These are phyloP conservation scores for Chionomys nivalis DNA, from an alignment of 2,113 vertebrate genomes.

Conservation along the genomic window DNA sequence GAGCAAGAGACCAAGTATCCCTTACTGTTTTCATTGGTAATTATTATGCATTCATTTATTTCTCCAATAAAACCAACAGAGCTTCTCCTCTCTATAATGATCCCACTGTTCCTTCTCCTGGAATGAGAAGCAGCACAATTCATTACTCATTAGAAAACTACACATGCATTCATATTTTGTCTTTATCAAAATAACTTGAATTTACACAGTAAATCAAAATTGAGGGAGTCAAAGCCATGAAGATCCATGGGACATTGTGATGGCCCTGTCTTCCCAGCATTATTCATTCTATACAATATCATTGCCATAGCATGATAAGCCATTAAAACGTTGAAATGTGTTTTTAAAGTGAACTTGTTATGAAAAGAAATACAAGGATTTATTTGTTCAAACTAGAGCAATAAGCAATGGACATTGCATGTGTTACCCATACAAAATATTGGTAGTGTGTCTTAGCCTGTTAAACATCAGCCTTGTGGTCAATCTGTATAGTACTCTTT, in stretches of 20 bases:
- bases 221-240: not conserved
- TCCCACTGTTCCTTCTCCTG: not conserved
- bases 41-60: not conserved
- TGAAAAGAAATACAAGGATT: not conserved
- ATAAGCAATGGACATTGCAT: not conserved
- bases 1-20: not conserved
- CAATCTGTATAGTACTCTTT: not conserved
- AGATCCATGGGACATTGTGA: accelerated
- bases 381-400: not conserved
- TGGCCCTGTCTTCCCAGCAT: not conserved
- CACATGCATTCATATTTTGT: not conserved
- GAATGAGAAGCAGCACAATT: not conserved
- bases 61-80: not conserved
- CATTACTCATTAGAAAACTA: not conserved
- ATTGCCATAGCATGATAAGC: not conserved
- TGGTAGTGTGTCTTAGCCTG: not conserved
- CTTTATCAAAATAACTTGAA: not conserved
- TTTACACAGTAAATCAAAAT: not conserved
- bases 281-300: not conserved
- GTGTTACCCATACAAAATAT: not conserved
- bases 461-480: not conserved
- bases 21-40: not conserved
- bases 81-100: not conserved
- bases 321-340: not conserved
- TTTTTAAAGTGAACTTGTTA: not conserved